Evolutionary conservation across 2,888 invertebrate species (phyloP), one percentile per base, ranked within the genome.

Genomic region (Biston betularia): DNA sequence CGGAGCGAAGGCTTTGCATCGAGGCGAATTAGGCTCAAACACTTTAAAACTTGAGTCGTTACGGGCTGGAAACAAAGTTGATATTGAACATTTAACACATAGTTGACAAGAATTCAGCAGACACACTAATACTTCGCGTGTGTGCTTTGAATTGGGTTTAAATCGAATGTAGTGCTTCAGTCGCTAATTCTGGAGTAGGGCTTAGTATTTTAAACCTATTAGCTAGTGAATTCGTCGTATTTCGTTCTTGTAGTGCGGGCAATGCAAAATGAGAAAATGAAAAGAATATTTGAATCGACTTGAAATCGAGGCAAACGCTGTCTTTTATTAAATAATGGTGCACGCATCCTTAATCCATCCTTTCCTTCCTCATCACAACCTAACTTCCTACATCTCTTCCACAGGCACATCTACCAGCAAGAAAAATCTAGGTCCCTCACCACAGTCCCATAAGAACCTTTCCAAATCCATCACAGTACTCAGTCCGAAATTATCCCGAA

Each of bases 381-480:
- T 72, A 55, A 68, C 55, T 15, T 64, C 10, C 44, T 53, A 35
- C 62, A 40, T 70, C 69, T 67, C 44, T 66, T 75, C 71, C 71
- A 11, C 86, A 87, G 87, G 80, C 69, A 72, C 82, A n/a, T 82
- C 79, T 12, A 4, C 68, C 42, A 38, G 50, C 61, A 72, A 48
- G 55, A 35, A 15, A 14, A 52, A 54, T 60, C 44, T 55, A 62
- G 46, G 6, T 5, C 7, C 38, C 14, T 62, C 59, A 42, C 15
- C 55, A 8, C 40, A 33, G 9, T 33, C 50, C 14, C 38, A 52
- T 6, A 52, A 40, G 12, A 64, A 33, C 15, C 11, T 49, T 15
- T 12, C 55, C 14, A 24, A 33, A 7, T 38, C 49, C 42, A 45
- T 57, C 12, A 7, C 62, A 14, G 42, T 56, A 44, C 44, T 44